These are phyloP conservation scores for Diogma glabrata DNA, from an alignment of 2,888 invertebrate genomes.

Conservation along the genomic window DNA sequence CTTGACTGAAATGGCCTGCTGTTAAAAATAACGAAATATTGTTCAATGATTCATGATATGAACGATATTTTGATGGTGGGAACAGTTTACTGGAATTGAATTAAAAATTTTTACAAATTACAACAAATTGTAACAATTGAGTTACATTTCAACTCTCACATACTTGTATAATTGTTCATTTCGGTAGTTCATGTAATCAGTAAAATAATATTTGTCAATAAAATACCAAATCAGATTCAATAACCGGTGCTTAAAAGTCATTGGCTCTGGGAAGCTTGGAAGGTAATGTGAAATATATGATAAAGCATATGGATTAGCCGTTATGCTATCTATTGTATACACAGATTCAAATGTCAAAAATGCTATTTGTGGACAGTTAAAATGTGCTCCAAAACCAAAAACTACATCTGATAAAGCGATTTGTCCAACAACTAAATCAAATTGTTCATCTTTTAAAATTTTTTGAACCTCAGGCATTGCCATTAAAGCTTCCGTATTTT, in stretches of 20 bases:
- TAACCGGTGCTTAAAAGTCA: too few species aligned
- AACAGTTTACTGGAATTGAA: neutral
- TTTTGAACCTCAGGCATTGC: neutral
- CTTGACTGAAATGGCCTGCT: slow-evolving; percentile 31
- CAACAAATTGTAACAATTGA: too few species aligned
- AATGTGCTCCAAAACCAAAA: slow-evolving; percentile 26
- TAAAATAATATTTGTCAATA: too few species aligned
- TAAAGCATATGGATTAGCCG: neutral
- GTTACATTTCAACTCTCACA: too few species aligned
- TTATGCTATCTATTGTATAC: neutral
- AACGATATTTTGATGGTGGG: neutral
- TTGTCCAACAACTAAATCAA: neutral
- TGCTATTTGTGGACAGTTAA: slow-evolving; percentile 26
- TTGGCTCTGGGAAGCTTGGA: too few species aligned
- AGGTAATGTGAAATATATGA: neutral
- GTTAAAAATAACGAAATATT: slow-evolving; percentile 30
- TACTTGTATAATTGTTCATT: too few species aligned
- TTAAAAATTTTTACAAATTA: too few species aligned
- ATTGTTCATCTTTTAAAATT: neutral
- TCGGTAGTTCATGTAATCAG: too few species aligned
- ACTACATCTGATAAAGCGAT: neutral
- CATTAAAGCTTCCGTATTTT: too few species aligned
- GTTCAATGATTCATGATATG: neutral
- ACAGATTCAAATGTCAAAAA: neutral
- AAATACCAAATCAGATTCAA: too few species aligned